Conservation (phyloP, 2,113 vertebrate species). For the Pelmatolapia mariae region DNA sequence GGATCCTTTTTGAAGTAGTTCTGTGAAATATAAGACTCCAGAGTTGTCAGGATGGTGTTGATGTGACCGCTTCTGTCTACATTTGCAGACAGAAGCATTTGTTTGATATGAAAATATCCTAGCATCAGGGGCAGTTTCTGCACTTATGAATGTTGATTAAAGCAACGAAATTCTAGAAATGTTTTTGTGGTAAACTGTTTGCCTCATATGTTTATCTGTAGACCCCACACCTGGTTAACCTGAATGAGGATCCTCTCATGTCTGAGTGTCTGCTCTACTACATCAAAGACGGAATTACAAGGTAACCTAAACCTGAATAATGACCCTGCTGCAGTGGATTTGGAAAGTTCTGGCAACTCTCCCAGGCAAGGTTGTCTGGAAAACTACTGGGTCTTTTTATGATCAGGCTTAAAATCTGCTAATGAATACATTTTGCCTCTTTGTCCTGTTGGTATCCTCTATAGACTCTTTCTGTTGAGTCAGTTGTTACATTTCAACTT, state of each 20-base stretch:
- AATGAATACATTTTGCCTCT: not conserved
- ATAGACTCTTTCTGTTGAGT: not conserved
- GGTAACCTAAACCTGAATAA: conserved; percentile 67
- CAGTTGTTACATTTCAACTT: not conserved
- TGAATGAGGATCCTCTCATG: conserved; percentile 99
- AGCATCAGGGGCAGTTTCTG: not conserved
- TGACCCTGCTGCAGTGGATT: not conserved
- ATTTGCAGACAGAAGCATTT: not conserved
- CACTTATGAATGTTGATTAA: not conserved
- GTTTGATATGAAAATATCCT: not conserved
- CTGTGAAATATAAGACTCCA: not conserved
- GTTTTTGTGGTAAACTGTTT: not conserved
- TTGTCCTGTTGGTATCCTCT: not conserved
- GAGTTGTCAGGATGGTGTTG: not conserved
- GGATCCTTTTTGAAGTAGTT: not conserved
- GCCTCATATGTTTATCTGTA: conserved; percentile 45
- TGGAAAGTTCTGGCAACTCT: not conserved
- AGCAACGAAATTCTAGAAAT: not conserved
- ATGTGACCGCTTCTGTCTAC: not conserved
- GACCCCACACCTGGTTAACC: conserved; percentile 97
- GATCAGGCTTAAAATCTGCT: not conserved
- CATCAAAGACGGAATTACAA: conserved; percentile 98
- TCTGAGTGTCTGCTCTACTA: conserved; percentile 98
- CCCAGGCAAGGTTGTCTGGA: not conserved
- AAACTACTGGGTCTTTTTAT: not conserved